phyloP scores from a whole-genome alignment of 92 coral and sea anemone species.

The Scolanthus callimorphus region DNA sequence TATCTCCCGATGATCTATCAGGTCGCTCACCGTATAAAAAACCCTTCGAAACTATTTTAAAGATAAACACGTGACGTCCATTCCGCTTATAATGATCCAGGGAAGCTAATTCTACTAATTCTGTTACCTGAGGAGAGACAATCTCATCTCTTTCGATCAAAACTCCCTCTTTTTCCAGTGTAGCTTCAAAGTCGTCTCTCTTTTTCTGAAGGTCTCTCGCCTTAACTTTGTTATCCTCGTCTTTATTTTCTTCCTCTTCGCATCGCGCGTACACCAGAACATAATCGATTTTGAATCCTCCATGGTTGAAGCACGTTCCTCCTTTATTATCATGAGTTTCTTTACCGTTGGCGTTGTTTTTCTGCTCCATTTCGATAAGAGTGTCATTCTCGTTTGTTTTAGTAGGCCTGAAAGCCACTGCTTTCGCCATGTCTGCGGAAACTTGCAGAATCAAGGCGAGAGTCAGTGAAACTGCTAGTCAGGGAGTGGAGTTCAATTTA shows the following conservation, averaged over 20 bases:
- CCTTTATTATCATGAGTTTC: not conserved
- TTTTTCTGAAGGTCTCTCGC: constrained; percentile 32
- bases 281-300: constrained; percentile 50
- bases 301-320: constrained; percentile 26
- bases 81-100: too few species aligned
- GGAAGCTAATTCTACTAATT: too few species aligned
- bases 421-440: constrained; percentile 23
- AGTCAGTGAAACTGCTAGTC: too few species aligned
- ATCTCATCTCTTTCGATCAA: constrained; percentile 38
- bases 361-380: constrained; percentile 39
- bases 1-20: too few species aligned
- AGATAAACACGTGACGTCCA: too few species aligned
- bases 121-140: constrained; percentile 38
- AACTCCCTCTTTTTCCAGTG: constrained; percentile 40
- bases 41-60: too few species aligned
- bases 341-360: not conserved
- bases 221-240: constrained; percentile 36
- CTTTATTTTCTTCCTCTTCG: constrained; percentile 47
- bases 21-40: too few species aligned
- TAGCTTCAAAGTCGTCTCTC: constrained; percentile 58
- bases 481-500: too few species aligned
- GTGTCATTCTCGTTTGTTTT: constrained; percentile 37
- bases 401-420: constrained; percentile 4
- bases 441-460: not conserved
- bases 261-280: constrained; percentile 64